Conservation (phyloP, 2,888 invertebrate species). For the Pocota personata region DNA sequence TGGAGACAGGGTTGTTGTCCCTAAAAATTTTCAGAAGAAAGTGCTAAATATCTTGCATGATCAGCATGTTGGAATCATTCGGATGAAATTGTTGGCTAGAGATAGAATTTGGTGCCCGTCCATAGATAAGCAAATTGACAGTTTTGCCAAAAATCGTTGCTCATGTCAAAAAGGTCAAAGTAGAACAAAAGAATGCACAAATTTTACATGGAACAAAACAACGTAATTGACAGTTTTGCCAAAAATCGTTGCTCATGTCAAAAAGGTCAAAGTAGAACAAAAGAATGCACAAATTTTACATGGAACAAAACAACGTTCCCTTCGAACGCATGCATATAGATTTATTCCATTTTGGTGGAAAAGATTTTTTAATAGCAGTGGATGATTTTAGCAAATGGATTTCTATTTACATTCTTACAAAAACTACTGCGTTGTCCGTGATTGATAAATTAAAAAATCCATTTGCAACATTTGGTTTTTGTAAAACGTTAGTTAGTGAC, state of each 20-base stretch:
- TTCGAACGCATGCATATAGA: constrained; percentile 30
- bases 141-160: not conserved
- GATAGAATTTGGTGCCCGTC: constrained; percentile 37
- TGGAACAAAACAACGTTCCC: not conserved
- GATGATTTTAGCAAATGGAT: constrained; percentile 59
- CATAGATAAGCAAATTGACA: constrained; percentile 37
- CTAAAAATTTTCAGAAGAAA: not conserved
- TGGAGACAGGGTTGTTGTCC: constrained; percentile 44
- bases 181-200: no score
- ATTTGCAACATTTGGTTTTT: constrained; percentile 53
- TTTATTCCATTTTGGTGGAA: constrained; percentile 26
- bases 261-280: not conserved
- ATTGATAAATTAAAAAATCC: constrained; percentile 49
- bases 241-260: constrained; percentile 8
- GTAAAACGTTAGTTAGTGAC: constrained; percentile 32
- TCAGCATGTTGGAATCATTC: constrained; percentile 40
- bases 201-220: no score
- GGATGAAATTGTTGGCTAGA: constrained; percentile 42
- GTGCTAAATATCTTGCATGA: constrained; percentile 36
- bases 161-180: constrained; percentile 14
- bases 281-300: no score
- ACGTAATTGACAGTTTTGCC: constrained; percentile 29
- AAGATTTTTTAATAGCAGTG: constrained; percentile 21
- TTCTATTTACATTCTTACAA: constrained; percentile 30
- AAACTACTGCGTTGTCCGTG: constrained; percentile 11